These are phyloP conservation scores for Eurosta solidaginis DNA, from an alignment of 1,140 invertebrate species.

Conservation along the genomic window DNA sequence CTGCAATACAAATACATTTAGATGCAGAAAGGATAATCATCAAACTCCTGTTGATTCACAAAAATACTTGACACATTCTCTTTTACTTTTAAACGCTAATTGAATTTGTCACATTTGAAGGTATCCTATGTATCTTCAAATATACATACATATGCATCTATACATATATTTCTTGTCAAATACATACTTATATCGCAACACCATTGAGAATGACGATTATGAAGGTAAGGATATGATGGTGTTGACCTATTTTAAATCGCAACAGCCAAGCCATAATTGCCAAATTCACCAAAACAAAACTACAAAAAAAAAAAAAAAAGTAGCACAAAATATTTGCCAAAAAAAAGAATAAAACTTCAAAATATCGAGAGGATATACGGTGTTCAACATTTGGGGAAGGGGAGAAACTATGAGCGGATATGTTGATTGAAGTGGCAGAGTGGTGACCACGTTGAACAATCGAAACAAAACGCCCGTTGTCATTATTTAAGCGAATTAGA, in stretches of 20 bases:
- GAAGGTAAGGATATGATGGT: not conserved
- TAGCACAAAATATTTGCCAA: not conserved
- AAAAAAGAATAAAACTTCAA: not conserved
- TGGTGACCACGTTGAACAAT: conserved; percentile 17
- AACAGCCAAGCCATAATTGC: conserved; percentile 6
- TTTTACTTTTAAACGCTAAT: conserved; percentile 10
- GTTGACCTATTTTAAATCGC: conserved; percentile 21
- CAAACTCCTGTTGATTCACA: not conserved
- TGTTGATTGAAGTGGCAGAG: conserved; percentile 5
- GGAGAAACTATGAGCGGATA: not conserved
- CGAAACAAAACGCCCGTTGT: conserved; percentile 27
- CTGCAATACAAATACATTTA: conserved; percentile 1
- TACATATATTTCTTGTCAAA: no score
- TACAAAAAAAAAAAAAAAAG: not conserved
- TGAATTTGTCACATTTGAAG: conserved; percentile 19
- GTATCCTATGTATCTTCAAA: no score
- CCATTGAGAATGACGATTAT: conserved; percentile 2
- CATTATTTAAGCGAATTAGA: conserved; percentile 9
- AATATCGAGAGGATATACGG: not conserved
- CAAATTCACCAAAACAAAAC: conserved; percentile 21
- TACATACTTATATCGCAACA: not conserved
- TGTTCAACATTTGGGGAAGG: no score
- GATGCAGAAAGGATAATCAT: not conserved
- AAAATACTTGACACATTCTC: not conserved
- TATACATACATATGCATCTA: no score